These are phyloP conservation scores for Drosophila pallidifrons DNA, from an alignment of 1,140 invertebrate species.

Conservation along the genomic window DNA sequence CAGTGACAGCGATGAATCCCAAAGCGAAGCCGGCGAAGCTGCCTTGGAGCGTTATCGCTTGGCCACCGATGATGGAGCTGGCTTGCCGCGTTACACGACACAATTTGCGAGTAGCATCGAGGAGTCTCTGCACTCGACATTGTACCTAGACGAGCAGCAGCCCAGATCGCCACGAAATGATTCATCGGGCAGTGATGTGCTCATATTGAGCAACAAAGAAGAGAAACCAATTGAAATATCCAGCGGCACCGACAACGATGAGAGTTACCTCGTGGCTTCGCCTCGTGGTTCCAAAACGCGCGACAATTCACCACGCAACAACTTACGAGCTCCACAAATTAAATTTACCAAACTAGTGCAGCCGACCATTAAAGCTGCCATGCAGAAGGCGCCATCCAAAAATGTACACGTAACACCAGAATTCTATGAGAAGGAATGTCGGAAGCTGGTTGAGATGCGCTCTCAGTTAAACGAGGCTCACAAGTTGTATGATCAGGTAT, in stretches of 20 bases:
- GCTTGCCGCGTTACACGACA: slow-evolving; percentile 55
- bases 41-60: slow-evolving; percentile 13
- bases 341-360: slow-evolving; percentile 54
- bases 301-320: slow-evolving; percentile 32
- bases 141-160: slow-evolving; percentile 35
- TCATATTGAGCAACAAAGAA: slow-evolving; percentile 64
- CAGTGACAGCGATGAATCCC: slow-evolving; percentile 39
- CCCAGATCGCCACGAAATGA: slow-evolving; percentile 40
- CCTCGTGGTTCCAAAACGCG: not conserved
- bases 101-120: slow-evolving; percentile 65
- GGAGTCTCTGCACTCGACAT: slow-evolving; percentile 65
- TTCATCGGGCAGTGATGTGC: slow-evolving; percentile 66
- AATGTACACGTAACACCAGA: slow-evolving; percentile 45
- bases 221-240: slow-evolving; percentile 68
- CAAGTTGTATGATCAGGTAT: slow-evolving; percentile 65
- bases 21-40: not conserved
- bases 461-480: slow-evolving; percentile 46
- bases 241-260: slow-evolving; percentile 60
- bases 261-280: not conserved
- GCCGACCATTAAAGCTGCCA: slow-evolving; percentile 62
- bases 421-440: slow-evolving; percentile 58
- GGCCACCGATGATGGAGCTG: not conserved
- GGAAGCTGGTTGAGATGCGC: slow-evolving; percentile 57
- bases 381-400: slow-evolving; percentile 25
- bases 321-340: slow-evolving; percentile 23